phyloP scores from a whole-genome alignment of 2,113 vertebrate species.

The Pontoporia blainvillei region DNA sequence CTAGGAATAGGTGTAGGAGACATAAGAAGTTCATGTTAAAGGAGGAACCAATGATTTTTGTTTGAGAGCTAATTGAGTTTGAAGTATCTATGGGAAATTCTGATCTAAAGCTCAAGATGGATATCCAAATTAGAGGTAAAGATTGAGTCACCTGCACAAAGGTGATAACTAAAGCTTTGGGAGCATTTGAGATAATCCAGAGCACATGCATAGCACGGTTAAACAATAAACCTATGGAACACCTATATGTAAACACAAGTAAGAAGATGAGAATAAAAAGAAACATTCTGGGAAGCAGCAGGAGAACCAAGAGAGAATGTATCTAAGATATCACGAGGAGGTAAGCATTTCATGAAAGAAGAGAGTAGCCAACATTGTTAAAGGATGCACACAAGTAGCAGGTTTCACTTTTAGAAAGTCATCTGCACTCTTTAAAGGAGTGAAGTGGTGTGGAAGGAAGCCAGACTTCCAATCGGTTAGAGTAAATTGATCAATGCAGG shows the following conservation, averaged over 20 bases:
- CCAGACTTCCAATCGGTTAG: background rate
- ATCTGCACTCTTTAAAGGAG: background rate
- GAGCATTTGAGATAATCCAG: background rate
- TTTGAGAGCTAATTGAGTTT: background rate
- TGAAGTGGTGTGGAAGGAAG: background rate
- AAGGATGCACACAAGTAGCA: background rate
- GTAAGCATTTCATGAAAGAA: background rate
- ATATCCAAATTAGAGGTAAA: background rate
- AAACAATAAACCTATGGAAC: background rate
- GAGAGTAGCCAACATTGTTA: background rate
- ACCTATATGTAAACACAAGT: background rate
- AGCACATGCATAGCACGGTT: too few relatives aligned
- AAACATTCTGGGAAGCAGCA: background rate
- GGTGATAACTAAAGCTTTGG: background rate
- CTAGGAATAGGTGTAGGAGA: background rate
- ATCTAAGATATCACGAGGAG: background rate
- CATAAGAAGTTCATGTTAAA: background rate
- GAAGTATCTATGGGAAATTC: background rate
- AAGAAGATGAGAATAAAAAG: background rate
- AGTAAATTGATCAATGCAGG: background rate
- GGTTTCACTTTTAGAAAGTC: background rate
- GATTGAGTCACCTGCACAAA: background rate
- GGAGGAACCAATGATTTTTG: background rate
- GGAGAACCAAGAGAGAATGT: background rate
- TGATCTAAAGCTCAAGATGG: background rate